A percentile compares a stretch with the other conserved stretches of the same genome.
Evolutionary conservation across 2,113 vertebrate species (phyloP).

Genomic region (Mola mola): DNA sequence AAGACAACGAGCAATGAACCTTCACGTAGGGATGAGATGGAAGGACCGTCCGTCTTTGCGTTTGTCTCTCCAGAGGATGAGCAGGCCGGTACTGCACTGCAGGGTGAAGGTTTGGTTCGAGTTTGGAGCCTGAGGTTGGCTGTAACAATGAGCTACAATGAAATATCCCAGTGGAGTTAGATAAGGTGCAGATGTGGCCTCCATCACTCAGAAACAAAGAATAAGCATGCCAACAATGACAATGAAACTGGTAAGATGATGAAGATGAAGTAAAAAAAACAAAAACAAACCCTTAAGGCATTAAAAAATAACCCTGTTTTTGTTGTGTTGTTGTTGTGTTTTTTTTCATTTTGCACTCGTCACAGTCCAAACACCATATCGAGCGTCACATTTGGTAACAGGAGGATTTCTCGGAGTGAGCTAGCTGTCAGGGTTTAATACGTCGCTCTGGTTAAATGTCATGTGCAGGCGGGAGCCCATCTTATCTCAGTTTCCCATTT

Average conservation of each 20-base stretch:
- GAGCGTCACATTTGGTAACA: slow-evolving; percentile 11
- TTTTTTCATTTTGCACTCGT: too few species aligned
- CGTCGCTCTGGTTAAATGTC: slow-evolving; percentile 71
- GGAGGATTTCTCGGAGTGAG: slow-evolving; percentile 24
- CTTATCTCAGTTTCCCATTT: slow-evolving; percentile 77
- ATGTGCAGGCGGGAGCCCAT: slow-evolving; percentile 66
- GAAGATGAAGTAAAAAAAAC: not conserved
- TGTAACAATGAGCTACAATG: slow-evolving; percentile 19
- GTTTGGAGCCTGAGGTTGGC: slow-evolving; percentile 45
- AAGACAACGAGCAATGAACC: too few species aligned
- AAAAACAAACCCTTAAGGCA: too few species aligned
- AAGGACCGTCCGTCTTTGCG: slow-evolving; percentile 58
- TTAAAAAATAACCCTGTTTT: too few species aligned
- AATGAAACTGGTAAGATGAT: not conserved
- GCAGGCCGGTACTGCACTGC: slow-evolving; percentile 25
- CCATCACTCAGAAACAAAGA: slow-evolving; percentile 12
- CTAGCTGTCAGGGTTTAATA: slow-evolving; percentile 52
- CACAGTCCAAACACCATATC: not conserved
- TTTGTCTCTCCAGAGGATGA: slow-evolving; percentile 42
- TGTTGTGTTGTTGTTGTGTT: too few species aligned
- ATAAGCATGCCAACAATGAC: not conserved
- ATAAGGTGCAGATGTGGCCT: slow-evolving; percentile 30
- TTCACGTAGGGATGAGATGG: slow-evolving; percentile 32
- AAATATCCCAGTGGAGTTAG: slow-evolving; percentile 31
- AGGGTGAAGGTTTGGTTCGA: slow-evolving; percentile 28